These are phyloP conservation scores for Aradophagus sp. DNA, from an alignment of 1,140 invertebrate species.

Conservation along the genomic window DNA sequence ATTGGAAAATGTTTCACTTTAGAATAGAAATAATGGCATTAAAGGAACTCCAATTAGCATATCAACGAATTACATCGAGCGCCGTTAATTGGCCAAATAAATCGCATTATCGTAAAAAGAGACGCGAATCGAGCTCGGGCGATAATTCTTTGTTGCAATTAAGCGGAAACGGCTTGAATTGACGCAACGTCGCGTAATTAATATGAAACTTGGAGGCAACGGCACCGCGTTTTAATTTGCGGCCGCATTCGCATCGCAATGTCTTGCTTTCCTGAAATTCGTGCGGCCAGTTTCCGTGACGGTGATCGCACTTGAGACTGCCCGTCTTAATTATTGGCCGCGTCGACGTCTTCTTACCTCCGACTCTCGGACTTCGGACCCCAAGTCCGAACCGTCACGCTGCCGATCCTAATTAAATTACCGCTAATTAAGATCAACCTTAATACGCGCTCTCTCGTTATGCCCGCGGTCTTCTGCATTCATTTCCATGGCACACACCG, in stretches of 20 bases:
- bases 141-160: too few relatives aligned
- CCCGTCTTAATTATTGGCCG: conserved; percentile 70
- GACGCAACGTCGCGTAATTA: conserved; percentile 16
- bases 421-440: conserved; percentile 74
- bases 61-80: conserved; percentile 21
- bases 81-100: conserved; percentile 34
- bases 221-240: conserved; percentile 35
- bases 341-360: conserved; percentile 57
- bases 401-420: conserved; percentile 73
- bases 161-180: not conserved
- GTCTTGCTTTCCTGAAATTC: conserved; percentile 54
- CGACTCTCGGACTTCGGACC: conserved; percentile 62
- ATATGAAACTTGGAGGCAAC: conserved; percentile 25
- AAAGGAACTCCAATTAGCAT: conserved; percentile 21
- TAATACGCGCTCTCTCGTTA: conserved; percentile 69
- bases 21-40: too few relatives aligned
- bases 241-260: conserved; percentile 14
- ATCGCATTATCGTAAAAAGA: conserved; percentile 29
- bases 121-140: conserved; percentile 4
- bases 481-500: conserved; percentile 61
- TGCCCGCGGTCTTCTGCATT: conserved; percentile 59
- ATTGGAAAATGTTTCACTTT: too few relatives aligned
- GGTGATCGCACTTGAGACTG: conserved; percentile 64
- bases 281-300: conserved; percentile 69
- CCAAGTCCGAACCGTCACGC: conserved; percentile 70